Evolutionary conservation across 2,888 invertebrate species (phyloP), one percentile per base, ranked within the genome.

Genomic region (Arge pagana): DNA sequence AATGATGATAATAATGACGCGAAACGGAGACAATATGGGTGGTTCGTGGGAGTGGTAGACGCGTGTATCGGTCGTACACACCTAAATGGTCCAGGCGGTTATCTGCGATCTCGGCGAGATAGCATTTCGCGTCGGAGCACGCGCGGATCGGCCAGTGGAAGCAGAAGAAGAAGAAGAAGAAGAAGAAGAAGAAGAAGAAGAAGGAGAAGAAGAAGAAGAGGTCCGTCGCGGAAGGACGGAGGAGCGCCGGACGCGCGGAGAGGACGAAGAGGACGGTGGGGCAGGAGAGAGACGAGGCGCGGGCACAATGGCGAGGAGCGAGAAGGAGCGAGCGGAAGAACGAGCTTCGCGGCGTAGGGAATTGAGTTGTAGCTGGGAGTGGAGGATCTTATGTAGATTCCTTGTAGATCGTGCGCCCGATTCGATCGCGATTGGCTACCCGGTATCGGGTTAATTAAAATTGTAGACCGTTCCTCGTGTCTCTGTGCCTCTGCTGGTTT

Each of bases 351-450:
- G 66, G 66, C 67, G 65, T 64, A 70, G 71, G 68, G 72, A 74
- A 76, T 76, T 76, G 76, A 74, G 74, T 71, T 70, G 73, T 74
- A 71, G 73, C 72, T 71, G 69, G 70, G 75, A 75, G 76, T 76
- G 76, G 75, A 76, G 76, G 75, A 76, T 76, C 76, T 76, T 76
- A 76, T 76, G 76, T 76, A 76, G 76, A 76, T 76, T 76, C 74
- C 76, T 76, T 76, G 76, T 76, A 76, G 76, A 76, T 76, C 76
- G 76, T 76, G 76, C 76, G 76, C 76, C 76, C 76, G 76, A 76
- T 76, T 76, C 73, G 76, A 76, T 76, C 73, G 76, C 75, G 74
- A 76, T 76, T 76, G 69, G 71, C 70, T 71, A 70, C 71, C 72
- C 69, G 71, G 72, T 74, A 73, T 68, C 72, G 72, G 74, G 71